Base-by-base conservation (phyloP, 2,888 invertebrate species). In the Eupelmus urozonus region DNA sequence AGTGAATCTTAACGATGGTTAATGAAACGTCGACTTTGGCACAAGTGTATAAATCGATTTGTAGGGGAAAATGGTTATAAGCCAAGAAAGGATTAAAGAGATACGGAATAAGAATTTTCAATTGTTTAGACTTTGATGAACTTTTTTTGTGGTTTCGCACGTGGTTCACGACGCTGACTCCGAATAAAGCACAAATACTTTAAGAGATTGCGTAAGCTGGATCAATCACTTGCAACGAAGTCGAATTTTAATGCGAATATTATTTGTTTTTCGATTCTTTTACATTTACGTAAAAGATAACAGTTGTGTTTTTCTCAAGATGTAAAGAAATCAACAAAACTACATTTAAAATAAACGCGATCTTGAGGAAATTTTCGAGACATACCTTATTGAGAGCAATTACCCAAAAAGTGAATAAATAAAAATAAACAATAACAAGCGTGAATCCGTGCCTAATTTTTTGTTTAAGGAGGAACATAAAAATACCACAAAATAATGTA, bases 111-210 rank as follows among this genome's bases (percentile, higher is more conserved):
- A 77, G 40, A 72, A 53, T 72, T 81, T 74, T 80, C 76, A 79
- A 76, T 81, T 13, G 11, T 73, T 69, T n/a, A 69, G 60, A 65
- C 40, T 45, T 23, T 65, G 40, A 60, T 57, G 16, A 34, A 13
- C 70, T 69, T 65, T 63, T 65, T 65, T 72, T 71, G 70, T 67
- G 42, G 29, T 62, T 76, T 67, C 51, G 59, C 66, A 57, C 69
- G 71, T 70, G 79, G 59, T 66, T 79, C 53, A 75, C 34, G 45
- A 62, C 65, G 67, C 62, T 40, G 40, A 77, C 57, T 76, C 55
- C 66, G 25, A 76, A 74, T 18, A 53, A 75, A 74, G 79, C 79
- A 80, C 79, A 80, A 80, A 80, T 80, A 76, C 42, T 73, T 70
- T 79, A 73, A 79, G 73, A n/a, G 55, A 74, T 65, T 73, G 20